Evolutionary conservation across 2,797 vertebrate genomes (phyloP).

Genomic region (Sebastes oblongus): DNA sequence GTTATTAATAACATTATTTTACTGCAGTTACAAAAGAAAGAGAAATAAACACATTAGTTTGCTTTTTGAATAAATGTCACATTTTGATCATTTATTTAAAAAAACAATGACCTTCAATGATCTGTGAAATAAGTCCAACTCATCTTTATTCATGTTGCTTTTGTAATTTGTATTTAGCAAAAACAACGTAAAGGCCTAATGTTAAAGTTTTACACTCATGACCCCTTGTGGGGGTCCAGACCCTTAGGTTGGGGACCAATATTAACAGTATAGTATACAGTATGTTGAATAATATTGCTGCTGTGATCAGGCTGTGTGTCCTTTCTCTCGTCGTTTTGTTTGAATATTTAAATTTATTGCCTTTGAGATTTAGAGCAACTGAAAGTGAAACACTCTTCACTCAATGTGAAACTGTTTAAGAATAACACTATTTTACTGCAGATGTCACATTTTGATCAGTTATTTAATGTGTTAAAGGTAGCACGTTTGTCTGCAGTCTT

Average conservation of each 20-base stretch:
- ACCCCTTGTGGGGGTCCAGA: too few relatives aligned
- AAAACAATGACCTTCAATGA: not conserved
- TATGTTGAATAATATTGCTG: not conserved
- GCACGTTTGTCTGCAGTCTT: not conserved
- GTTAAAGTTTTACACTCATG: too few relatives aligned
- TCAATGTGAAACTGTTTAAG: not conserved
- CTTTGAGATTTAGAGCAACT: too few relatives aligned
- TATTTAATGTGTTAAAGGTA: too few relatives aligned
- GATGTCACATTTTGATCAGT: not conserved
- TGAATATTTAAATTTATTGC: not conserved
- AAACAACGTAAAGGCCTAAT: too few relatives aligned
- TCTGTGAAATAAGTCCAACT: not conserved
- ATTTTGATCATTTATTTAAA: too few relatives aligned
- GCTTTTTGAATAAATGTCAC: not conserved
- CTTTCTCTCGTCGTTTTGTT: not conserved
- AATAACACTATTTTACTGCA: not conserved
- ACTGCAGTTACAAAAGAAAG: not conserved
- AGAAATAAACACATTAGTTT: not conserved
- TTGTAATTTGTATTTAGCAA: too few relatives aligned
- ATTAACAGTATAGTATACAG: too few relatives aligned
- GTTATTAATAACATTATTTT: not conserved
- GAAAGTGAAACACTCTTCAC: too few relatives aligned
- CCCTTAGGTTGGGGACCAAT: too few relatives aligned
- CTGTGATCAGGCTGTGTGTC: too few relatives aligned
- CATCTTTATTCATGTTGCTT: conserved; percentile 46